These are phyloP conservation scores for Linurgus olivaceus DNA, from an alignment of 2,797 vertebrate species.

Conservation along the genomic window DNA sequence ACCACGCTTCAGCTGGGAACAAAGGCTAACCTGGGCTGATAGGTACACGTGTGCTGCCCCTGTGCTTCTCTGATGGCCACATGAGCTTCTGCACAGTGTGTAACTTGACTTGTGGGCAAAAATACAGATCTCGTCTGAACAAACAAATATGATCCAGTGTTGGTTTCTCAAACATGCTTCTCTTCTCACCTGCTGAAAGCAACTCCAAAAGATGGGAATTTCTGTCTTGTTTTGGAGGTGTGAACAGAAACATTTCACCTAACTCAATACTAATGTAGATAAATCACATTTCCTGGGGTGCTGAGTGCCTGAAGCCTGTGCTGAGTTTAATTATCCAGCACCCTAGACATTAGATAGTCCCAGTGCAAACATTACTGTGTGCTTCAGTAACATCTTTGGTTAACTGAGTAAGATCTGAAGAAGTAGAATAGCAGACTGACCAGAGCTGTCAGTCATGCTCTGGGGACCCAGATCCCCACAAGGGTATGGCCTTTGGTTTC, in stretches of 20 bases:
- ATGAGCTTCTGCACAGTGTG: background rate
- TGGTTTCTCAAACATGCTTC: background rate
- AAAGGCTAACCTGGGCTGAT: background rate
- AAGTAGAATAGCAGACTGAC: background rate
- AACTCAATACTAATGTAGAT: background rate
- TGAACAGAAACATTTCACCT: background rate
- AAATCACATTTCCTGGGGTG: background rate
- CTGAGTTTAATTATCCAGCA: background rate
- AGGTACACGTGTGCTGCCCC: background rate
- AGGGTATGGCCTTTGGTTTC: background rate
- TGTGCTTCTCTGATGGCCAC: background rate
- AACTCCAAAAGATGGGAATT: background rate
- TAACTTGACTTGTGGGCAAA: background rate
- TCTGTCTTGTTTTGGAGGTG: background rate
- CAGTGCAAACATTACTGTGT: background rate
- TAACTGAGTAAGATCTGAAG: background rate
- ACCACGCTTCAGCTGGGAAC: background rate
- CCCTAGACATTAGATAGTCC: background rate
- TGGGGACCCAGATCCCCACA: background rate
- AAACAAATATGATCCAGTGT: background rate
- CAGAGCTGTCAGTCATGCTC: background rate
- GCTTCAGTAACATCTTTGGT: background rate
- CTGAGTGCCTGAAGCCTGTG: background rate
- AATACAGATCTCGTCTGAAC: background rate
- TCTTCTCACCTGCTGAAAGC: background rate